These are phyloP conservation scores for Hipparchia sbordonii DNA, from an alignment of 2,888 invertebrate genomes.

Conservation along the genomic window DNA sequence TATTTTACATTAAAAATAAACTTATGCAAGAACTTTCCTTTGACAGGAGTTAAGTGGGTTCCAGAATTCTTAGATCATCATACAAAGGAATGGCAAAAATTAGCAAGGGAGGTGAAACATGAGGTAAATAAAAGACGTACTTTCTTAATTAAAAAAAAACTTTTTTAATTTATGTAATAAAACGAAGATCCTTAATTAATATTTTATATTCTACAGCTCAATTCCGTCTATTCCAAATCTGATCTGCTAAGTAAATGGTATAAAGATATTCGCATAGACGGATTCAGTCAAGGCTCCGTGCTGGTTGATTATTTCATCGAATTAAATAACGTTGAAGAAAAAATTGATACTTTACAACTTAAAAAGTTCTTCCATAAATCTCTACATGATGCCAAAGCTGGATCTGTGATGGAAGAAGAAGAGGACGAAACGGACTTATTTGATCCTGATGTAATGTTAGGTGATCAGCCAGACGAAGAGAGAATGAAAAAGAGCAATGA, in stretches of 20 bases:
- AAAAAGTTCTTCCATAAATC: constrained; percentile 87
- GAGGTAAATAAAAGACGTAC: constrained; percentile 82
- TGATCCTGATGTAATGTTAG: constrained; percentile 72
- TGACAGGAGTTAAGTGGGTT: constrained; percentile 88
- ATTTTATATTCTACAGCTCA: constrained; percentile 84
- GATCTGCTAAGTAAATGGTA: constrained; percentile 90
- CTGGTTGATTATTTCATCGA: constrained; percentile 95
- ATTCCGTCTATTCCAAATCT: constrained; percentile 91
- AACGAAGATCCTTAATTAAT: constrained; percentile 9
- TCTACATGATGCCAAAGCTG: constrained; percentile 78
- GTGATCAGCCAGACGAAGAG: constrained; percentile 77
- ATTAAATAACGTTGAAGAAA: constrained; percentile 87
- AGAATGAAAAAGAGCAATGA: constrained; percentile 73
- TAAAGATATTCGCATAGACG: constrained; percentile 92
- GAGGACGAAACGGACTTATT: constrained; percentile 56
- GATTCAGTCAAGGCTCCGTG: constrained; percentile 93
- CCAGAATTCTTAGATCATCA: constrained; percentile 93
- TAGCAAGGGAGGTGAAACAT: constrained; percentile 90
- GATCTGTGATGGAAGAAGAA: constrained; percentile 65
- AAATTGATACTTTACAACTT: constrained; percentile 87
- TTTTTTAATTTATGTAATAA: neutral
- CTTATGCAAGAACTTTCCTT: neutral
- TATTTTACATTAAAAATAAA: neutral
- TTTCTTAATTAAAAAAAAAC: neutral
- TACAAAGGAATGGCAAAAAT: constrained; percentile 92